These are phyloP conservation scores for Furcula furcula DNA, from an alignment of 2,888 invertebrate genomes.

Conservation along the genomic window DNA sequence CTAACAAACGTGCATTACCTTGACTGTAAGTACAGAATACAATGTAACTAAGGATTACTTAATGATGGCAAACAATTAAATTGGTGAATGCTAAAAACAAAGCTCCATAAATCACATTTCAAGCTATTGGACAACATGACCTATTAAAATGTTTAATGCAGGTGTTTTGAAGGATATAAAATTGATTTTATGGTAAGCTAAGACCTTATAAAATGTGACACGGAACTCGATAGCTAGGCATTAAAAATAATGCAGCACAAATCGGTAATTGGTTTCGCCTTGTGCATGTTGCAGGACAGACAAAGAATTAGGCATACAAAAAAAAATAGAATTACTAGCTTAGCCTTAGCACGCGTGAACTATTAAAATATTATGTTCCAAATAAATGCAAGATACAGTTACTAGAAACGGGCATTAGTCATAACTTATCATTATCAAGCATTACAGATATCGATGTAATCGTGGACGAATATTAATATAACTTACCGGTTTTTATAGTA, in stretches of 20 bases:
- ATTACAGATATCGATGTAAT: too few relatives aligned
- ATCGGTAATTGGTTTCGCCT: slow-evolving; percentile 1
- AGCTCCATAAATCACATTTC: background rate
- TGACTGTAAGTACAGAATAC: too few relatives aligned
- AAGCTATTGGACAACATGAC: background rate
- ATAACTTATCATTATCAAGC: too few relatives aligned
- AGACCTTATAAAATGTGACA: background rate
- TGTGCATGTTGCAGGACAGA: background rate
- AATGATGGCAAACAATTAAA: background rate
- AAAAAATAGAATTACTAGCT: too few relatives aligned
- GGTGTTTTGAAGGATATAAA: slow-evolving; percentile 1
- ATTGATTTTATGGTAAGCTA: slow-evolving; percentile 6
- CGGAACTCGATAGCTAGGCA: slow-evolving; percentile 12
- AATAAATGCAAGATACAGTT: too few relatives aligned
- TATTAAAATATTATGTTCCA: too few relatives aligned
- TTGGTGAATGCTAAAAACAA: background rate
- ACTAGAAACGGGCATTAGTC: too few relatives aligned
- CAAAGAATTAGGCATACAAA: background rate
- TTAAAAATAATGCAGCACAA: slow-evolving; percentile 3
- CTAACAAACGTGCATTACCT: background rate
- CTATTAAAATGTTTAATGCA: background rate
- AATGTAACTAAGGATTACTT: too few relatives aligned
- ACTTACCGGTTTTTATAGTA: too few relatives aligned
- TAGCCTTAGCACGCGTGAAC: too few relatives aligned
- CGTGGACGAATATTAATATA: too few relatives aligned